Percentiles rank a stretch among this genome's conserved stretches.
Conservation (phyloP, 2,797 vertebrate genomes). For the Betta splendens region DNA sequence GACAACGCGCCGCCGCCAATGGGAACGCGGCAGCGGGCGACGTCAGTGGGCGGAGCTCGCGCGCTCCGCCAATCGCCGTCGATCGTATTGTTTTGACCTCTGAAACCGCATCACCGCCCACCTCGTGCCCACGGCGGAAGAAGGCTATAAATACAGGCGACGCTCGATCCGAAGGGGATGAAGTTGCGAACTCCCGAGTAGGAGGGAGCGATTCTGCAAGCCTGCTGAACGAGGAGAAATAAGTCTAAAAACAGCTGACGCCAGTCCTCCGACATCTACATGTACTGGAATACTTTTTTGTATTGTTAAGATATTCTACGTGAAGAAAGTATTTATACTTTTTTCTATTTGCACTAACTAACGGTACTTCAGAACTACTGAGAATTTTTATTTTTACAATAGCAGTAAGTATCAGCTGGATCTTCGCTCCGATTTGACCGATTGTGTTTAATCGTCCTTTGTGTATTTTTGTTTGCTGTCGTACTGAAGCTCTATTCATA, state of each 20-base stretch:
- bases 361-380: conserved; percentile 82
- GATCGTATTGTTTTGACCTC: conserved; percentile 82
- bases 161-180: conserved; percentile 60
- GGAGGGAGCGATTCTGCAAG: conserved; percentile 73
- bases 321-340: conserved; percentile 83
- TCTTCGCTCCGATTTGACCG: background rate
- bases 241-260: conserved; percentile 61
- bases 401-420: conserved; percentile 76
- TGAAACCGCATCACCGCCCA: conserved; percentile 81
- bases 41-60: conserved; percentile 27
- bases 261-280: conserved; percentile 70
- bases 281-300: conserved; percentile 83
- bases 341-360: conserved; percentile 83
- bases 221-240: conserved; percentile 69
- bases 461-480: conserved; percentile 5
- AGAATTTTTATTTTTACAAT: conserved; percentile 74
- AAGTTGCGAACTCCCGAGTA: conserved; percentile 82
- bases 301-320: conserved; percentile 75
- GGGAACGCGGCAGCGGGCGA: accelerated
- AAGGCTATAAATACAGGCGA: conserved; percentile 83
- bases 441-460: background rate
- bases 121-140: conserved; percentile 83
- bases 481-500: conserved; percentile 37
- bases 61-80: conserved; percentile 53
- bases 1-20: conserved; percentile 61